Evolutionary conservation across 2,888 invertebrate genomes (phyloP).

Genomic region (Nephrotoma flavescens): DNA sequence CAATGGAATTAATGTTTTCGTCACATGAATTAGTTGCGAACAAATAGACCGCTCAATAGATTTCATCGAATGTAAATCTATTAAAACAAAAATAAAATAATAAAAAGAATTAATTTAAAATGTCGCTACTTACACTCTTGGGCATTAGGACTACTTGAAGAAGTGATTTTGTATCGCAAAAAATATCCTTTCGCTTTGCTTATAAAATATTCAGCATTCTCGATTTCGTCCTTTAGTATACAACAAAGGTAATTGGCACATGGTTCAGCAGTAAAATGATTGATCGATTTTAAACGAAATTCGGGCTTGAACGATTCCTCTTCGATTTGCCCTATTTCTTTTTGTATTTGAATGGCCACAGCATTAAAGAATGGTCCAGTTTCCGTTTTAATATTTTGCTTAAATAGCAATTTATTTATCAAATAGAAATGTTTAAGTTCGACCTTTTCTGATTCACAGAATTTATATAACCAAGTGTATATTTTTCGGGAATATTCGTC

Average conservation of each 20-base stretch:
- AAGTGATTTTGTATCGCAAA: slow-evolving; percentile 31
- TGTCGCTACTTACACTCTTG: slow-evolving; percentile 21
- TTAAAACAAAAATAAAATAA: slow-evolving; percentile 8
- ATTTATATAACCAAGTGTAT: slow-evolving; percentile 25
- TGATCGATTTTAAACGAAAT: slow-evolving; percentile 23
- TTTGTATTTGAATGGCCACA: slow-evolving; percentile 22
- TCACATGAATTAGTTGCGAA: slow-evolving; percentile 39
- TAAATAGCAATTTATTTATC: slow-evolving; percentile 26
- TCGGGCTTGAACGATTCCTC: slow-evolving; percentile 14
- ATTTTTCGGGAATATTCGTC: slow-evolving; percentile 22
- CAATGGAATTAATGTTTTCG: slow-evolving; percentile 36
- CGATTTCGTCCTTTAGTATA: slow-evolving; percentile 25
- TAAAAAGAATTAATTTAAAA: neutral
- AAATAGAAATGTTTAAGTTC: slow-evolving; percentile 20
- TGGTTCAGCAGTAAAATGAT: slow-evolving; percentile 18
- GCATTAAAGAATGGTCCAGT: slow-evolving; percentile 26
- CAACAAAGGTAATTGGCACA: slow-evolving; percentile 21
- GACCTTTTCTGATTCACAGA: slow-evolving; percentile 23
- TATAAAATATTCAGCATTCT: slow-evolving; percentile 28
- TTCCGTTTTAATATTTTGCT: slow-evolving; percentile 26
- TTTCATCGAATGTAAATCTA: slow-evolving; percentile 33
- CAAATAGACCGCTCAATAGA: slow-evolving; percentile 40
- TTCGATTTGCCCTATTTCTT: slow-evolving; percentile 20
- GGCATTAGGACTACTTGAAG: slow-evolving; percentile 24
- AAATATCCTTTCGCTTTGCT: slow-evolving; percentile 33